Evolutionary conservation across 2,888 invertebrate genomes (phyloP).

Genomic region (Gerris lacustris): DNA sequence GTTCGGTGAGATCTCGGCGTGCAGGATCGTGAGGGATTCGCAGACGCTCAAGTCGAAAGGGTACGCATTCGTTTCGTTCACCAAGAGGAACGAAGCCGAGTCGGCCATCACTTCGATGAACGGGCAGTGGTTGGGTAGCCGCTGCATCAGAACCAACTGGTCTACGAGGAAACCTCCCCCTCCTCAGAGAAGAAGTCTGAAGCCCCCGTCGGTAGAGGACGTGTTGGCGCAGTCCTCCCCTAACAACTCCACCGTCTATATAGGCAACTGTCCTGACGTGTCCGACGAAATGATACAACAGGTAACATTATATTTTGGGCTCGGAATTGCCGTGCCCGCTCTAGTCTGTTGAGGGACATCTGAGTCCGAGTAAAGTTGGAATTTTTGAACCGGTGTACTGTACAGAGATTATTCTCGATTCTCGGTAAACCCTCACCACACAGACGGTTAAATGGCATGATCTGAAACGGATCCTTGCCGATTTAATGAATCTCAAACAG

Average conservation of each 20-base stretch:
- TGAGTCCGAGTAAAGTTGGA: too few relatives aligned
- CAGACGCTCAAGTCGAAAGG: conserved; percentile 98
- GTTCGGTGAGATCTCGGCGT: conserved; percentile 98
- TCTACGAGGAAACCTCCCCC: conserved; percentile 89
- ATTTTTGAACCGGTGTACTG: too few relatives aligned
- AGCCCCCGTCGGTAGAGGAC: conserved; percentile 51
- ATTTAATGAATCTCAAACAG: too few relatives aligned
- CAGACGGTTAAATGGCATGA: too few relatives aligned
- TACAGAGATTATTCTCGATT: too few relatives aligned
- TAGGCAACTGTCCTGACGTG: conserved; percentile 89
- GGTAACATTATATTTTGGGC: conserved; percentile 87
- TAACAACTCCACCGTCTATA: conserved; percentile 96
- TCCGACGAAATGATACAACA: conserved; percentile 92
- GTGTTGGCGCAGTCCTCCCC: conserved; percentile 96
- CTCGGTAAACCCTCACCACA: too few relatives aligned
- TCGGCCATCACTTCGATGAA: conserved; percentile 97
- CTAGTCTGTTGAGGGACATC: conserved; percentile 98
- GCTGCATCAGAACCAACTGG: conserved; percentile 99
- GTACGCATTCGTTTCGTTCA: conserved; percentile 98
- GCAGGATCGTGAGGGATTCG: conserved; percentile 96
- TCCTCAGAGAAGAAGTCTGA: conserved; percentile 44
- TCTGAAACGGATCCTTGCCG: too few relatives aligned
- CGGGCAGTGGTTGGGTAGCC: conserved; percentile 96
- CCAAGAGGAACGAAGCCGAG: conserved; percentile 97
- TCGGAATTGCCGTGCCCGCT: conserved; percentile 90